Base-by-base conservation (phyloP, 2,888 invertebrate species). In the Chrysodeixis includens region DNA sequence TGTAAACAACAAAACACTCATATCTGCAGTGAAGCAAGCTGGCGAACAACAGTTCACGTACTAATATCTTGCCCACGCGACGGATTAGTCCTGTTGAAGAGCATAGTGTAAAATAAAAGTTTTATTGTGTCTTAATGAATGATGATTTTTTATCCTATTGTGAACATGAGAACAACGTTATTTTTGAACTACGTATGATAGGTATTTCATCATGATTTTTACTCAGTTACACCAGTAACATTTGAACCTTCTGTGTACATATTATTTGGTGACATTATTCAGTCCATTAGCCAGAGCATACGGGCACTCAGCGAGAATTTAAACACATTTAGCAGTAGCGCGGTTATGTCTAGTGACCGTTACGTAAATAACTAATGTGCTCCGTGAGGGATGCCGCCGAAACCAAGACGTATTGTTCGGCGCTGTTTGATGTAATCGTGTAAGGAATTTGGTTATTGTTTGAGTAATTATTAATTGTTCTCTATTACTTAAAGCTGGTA, bases 301-400 rank as follows among this genome's bases (percentile, higher is more conserved):
- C 51, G 35, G 64, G 73, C 73, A 73, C 77, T 67, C 73, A 61
- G 56, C 77, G 66, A 72, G 62, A 67, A 77, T 77, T 73, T 74
- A 62, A 79, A 70, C 69, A 71, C 62, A 76, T 79, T 74, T 66
- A 58, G 62, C 69, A 62, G 56, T 63, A 51, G 52, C 63, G 63
- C 75, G 76, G 76, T 71, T 71, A 63, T 66, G 66, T 65, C 63
- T 63, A 66, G 66, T 74, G 78, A 69, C 75, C 71, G 68, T 61
- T 56, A 62, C 54, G 64, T 74, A 64, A 77, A 74, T 74, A 74
- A 68, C 51, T 67, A 64, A 77, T 77, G 68, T 63, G 65, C 55
- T 56, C 62, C 59, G 71, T 67, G 72, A 72, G 67, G 70, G 68
- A 70, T 62, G 40, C 20, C 26, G 44, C 51, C 6, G 32, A 30